A percentile compares a stretch with the other conserved stretches of the same genome.
Conservation (phyloP, 2,797 vertebrate species). For the Anguilla megastoma region DNA sequence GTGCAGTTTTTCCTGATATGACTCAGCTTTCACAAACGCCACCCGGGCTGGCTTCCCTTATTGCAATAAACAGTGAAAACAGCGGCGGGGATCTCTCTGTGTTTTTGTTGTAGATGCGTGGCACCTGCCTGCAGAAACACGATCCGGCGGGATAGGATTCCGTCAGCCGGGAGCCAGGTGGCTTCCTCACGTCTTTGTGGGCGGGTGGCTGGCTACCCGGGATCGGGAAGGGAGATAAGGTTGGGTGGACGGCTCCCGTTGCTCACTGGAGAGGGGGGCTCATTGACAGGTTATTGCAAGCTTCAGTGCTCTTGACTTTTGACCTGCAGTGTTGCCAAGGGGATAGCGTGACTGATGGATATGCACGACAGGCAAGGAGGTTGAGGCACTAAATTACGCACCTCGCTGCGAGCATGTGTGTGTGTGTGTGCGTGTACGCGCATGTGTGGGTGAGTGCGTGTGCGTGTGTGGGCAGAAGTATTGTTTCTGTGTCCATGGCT, state of each 20-base stretch:
- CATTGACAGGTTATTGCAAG: slow-evolving; percentile 7
- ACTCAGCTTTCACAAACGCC: slow-evolving; percentile 68
- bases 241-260: background rate
- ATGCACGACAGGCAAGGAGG: background rate
- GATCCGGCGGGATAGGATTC: background rate
- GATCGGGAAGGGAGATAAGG: background rate
- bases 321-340: background rate
- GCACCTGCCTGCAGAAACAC: slow-evolving; percentile 2
- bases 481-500: background rate
- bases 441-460: background rate
- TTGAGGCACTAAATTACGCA: slow-evolving; percentile 16
- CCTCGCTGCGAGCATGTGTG: background rate
- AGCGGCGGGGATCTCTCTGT: background rate
- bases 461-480: background rate
- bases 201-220: background rate
- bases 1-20: slow-evolving; percentile 53
- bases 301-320: slow-evolving; percentile 3
- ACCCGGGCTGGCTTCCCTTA: slow-evolving; percentile 11
- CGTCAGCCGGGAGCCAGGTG: background rate
- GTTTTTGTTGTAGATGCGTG: background rate
- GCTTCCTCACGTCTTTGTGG: background rate
- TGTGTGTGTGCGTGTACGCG: background rate
- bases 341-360: background rate
- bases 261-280: background rate
- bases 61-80: background rate